These are phyloP conservation scores for Nebria brevicollis DNA, from an alignment of 2,888 invertebrate species.

Conservation along the genomic window DNA sequence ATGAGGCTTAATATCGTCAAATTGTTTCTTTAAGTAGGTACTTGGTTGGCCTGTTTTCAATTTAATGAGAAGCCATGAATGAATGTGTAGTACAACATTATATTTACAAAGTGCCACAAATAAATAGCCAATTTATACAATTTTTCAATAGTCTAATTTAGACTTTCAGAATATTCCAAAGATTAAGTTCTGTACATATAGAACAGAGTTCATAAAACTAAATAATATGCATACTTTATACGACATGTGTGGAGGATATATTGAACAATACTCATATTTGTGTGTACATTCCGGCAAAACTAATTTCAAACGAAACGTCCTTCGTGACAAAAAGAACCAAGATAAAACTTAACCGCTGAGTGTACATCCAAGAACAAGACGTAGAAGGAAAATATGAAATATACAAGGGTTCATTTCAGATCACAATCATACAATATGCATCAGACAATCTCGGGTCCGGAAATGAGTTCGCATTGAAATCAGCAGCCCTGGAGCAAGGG, in stretches of 20 bases:
- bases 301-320: too few species aligned
- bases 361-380: not conserved
- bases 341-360: not conserved
- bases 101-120: not conserved
- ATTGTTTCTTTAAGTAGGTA: not conserved
- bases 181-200: too few species aligned
- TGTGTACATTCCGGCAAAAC: too few species aligned
- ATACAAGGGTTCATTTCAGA: not conserved
- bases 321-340: too few species aligned
- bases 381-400: not conserved
- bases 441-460: slow-evolving; percentile 56
- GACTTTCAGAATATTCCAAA: too few species aligned
- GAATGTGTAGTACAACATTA: not conserved
- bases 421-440: slow-evolving; percentile 55
- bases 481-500: slow-evolving; percentile 39
- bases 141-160: too few species aligned
- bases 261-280: too few species aligned
- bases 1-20: not conserved
- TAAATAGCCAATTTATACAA: too few species aligned
- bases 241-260: too few species aligned
- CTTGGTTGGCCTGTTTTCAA: not conserved
- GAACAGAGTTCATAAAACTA: too few species aligned
- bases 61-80: not conserved
- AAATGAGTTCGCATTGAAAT: slow-evolving; percentile 61
- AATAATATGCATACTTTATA: too few species aligned